These are phyloP conservation scores for Cistogaster globosa DNA, from an alignment of 2,888 invertebrate species.

Conservation along the genomic window DNA sequence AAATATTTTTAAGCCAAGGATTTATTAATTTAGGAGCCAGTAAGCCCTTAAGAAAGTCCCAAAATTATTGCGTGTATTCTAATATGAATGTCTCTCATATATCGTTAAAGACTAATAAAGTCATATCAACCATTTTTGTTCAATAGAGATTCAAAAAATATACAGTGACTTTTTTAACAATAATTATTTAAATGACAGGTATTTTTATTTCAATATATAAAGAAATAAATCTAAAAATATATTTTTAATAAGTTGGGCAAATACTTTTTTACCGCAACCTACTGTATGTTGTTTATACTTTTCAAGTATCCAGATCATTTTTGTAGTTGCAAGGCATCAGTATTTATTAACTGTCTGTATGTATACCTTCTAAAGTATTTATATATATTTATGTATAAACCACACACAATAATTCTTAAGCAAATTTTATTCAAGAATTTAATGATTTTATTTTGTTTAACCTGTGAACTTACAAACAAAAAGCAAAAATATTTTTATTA, in stretches of 20 bases:
- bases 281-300: conserved; percentile 6
- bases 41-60: too few relatives aligned
- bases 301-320: conserved; percentile 5
- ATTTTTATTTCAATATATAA: too few relatives aligned
- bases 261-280: neutral
- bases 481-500: conserved; percentile 42
- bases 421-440: conserved; percentile 37
- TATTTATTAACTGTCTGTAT: neutral
- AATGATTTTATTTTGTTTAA: conserved; percentile 56
- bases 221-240: too few relatives aligned
- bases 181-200: too few relatives aligned
- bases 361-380: neutral
- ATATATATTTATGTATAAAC: neutral
- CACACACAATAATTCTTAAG: neutral
- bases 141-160: too few relatives aligned
- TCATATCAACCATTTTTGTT: too few relatives aligned
- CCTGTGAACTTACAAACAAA: conserved; percentile 56
- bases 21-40: too few relatives aligned
- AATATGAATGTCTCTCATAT: too few relatives aligned
- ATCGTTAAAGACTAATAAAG: too few relatives aligned
- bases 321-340: neutral
- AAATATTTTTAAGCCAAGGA: too few relatives aligned
- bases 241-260: neutral
- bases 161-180: too few relatives aligned
- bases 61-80: too few relatives aligned